phyloP scores from a whole-genome alignment of 2,113 vertebrate species.

The Embiotoca jacksoni region DNA sequence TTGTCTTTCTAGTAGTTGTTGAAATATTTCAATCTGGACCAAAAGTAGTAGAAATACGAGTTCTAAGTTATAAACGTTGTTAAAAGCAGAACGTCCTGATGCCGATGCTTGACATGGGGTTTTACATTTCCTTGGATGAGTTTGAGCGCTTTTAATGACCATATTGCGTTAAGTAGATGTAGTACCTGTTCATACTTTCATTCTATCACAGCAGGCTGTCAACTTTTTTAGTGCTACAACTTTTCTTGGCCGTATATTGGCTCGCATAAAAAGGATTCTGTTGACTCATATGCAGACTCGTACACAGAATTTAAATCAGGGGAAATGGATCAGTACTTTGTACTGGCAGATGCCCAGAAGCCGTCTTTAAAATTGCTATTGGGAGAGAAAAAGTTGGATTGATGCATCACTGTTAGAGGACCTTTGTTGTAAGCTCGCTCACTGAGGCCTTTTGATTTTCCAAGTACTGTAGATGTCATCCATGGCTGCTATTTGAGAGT shows the following conservation, averaged over 20 bases:
- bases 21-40: too few relatives aligned
- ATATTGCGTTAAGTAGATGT: background rate
- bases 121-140: slow-evolving; percentile 13
- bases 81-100: background rate
- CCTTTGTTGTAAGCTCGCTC: background rate
- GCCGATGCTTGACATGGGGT: background rate
- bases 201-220: slow-evolving; percentile 19
- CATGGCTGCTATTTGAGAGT: background rate
- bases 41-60: too few relatives aligned
- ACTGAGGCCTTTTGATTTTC: background rate
- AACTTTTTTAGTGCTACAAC: slow-evolving; percentile 11
- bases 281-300: background rate
- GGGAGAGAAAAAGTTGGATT: slow-evolving; percentile 10
- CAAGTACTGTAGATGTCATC: background rate
- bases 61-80: background rate
- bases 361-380: slow-evolving; percentile 5
- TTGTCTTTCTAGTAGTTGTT: too few relatives aligned
- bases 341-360: slow-evolving; percentile 26
- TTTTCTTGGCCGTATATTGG: background rate
- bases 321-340: background rate
- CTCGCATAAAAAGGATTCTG: background rate
- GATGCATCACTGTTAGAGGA: background rate
- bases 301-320: slow-evolving; percentile 21
- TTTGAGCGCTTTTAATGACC: background rate
- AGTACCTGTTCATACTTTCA: slow-evolving; percentile 22